Evolutionary conservation across 2,113 vertebrate species (phyloP).

Genomic region (Hemicordylus capensis): DNA sequence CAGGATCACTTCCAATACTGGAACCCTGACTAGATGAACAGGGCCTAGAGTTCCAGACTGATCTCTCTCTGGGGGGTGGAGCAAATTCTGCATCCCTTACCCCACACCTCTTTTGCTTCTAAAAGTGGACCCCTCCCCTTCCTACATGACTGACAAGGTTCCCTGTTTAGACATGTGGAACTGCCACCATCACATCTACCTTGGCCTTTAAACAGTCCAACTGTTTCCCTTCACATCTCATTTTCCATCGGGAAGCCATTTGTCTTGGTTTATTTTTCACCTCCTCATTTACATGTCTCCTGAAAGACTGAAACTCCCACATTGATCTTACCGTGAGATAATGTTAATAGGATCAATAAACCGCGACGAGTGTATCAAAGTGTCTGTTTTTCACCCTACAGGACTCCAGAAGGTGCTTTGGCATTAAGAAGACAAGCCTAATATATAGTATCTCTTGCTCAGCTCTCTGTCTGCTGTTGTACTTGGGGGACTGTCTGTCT

Average conservation of each 20-base stretch:
- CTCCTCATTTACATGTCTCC: slow-evolving; percentile 75
- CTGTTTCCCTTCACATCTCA: slow-evolving; percentile 50
- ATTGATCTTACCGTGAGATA: slow-evolving; percentile 78
- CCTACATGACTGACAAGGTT: neutral
- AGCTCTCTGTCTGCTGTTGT: slow-evolving; percentile 33
- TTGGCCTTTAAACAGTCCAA: neutral
- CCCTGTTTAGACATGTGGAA: neutral
- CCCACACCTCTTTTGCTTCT: neutral
- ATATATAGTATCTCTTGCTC: slow-evolving; percentile 11
- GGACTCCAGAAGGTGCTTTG: slow-evolving; percentile 49
- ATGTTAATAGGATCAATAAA: slow-evolving; percentile 83
- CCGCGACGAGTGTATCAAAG: slow-evolving; percentile 69
- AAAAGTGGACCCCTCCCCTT: neutral
- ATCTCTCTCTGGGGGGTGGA: neutral
- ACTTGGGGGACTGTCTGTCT: slow-evolving; percentile 48
- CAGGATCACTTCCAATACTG: neutral
- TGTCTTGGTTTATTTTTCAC: slow-evolving; percentile 67
- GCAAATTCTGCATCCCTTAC: neutral
- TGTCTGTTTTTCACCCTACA: slow-evolving; percentile 62
- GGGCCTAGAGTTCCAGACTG: too few species aligned
- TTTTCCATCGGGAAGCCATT: slow-evolving; percentile 69
- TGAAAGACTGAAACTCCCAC: slow-evolving; percentile 70
- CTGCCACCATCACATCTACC: neutral
- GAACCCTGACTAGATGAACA: neutral
- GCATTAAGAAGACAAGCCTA: slow-evolving; percentile 30